phyloP scores from a whole-genome alignment of 2,797 vertebrate species.

The Notoglanidium macrostoma region DNA sequence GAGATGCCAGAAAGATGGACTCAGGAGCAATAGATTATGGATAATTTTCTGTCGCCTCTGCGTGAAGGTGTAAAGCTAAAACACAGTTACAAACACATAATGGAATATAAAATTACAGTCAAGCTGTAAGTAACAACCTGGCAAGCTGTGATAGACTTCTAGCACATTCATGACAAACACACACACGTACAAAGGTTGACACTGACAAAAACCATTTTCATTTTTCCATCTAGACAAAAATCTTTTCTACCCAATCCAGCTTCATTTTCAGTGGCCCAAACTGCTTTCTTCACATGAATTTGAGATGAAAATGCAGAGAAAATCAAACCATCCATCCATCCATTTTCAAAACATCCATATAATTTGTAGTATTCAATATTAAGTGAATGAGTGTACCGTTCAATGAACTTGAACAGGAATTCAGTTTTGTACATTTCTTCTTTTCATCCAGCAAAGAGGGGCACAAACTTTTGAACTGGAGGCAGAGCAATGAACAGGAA shows the following conservation, averaged over 20 bases:
- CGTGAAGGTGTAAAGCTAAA: no score
- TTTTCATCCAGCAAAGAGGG: background rate
- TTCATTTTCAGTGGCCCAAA: no score
- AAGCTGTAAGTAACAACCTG: no score
- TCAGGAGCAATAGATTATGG: no score
- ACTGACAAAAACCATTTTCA: background rate
- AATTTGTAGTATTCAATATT: background rate
- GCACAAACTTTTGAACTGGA: constrained; percentile 6
- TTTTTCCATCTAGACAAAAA: background rate
- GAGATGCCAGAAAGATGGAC: no score
- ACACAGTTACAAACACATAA: no score
- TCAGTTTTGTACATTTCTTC: background rate
- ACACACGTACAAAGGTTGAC: no score
- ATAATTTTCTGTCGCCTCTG: no score
- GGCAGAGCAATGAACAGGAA: background rate
- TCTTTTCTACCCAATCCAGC: no score
- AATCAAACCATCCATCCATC: background rate
- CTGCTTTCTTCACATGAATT: background rate
- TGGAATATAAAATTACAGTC: no score
- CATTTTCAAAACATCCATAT: background rate
- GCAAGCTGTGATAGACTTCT: no score
- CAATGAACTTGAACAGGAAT: background rate
- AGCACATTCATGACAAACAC: no score
- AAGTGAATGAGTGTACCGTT: background rate
- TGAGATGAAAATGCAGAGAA: background rate